phyloP scores from a whole-genome alignment of 1,140 invertebrate genomes.

The Diorhabda carinulata region DNA sequence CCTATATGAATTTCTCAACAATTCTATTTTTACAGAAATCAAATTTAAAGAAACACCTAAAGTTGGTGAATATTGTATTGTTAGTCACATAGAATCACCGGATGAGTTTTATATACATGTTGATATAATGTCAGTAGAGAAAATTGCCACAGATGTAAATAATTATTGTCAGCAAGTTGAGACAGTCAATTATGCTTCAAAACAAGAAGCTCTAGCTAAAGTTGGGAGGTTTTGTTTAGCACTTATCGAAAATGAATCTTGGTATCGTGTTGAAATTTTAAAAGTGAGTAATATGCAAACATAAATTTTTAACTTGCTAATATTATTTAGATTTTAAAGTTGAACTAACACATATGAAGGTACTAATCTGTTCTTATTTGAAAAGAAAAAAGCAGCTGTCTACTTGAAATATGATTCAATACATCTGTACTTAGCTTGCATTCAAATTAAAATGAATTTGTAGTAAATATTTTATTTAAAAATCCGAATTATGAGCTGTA shows the following conservation, averaged over 20 bases:
- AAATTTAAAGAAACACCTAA: neutral
- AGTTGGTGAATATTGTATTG: constrained; percentile 9
- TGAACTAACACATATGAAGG: neutral
- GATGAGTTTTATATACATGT: constrained; percentile 23
- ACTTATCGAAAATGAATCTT: neutral
- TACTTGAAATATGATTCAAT: neutral
- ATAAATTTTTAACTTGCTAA: neutral
- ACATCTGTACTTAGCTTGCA: neutral
- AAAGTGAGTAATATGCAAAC: neutral
- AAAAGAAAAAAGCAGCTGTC: neutral
- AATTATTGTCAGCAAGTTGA: neutral
- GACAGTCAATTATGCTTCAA: neutral
- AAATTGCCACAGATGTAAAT: neutral
- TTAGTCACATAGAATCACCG: constrained; percentile 16
- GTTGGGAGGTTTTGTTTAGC: constrained; percentile 12
- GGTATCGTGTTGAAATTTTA: constrained; percentile 17
- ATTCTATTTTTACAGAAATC: neutral
- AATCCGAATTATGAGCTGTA: too few relatives aligned
- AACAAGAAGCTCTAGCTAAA: constrained; percentile 13
- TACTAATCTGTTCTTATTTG: neutral
- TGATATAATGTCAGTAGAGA: constrained; percentile 8
- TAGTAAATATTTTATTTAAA: too few relatives aligned
- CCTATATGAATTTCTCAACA: too few relatives aligned
- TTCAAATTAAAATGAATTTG: too few relatives aligned
- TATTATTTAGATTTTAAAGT: neutral